Evolutionary conservation across 2,113 vertebrate species (phyloP), one percentile per base, ranked within the genome.

Genomic region (Cryptomyrus ogoouensis): DNA sequence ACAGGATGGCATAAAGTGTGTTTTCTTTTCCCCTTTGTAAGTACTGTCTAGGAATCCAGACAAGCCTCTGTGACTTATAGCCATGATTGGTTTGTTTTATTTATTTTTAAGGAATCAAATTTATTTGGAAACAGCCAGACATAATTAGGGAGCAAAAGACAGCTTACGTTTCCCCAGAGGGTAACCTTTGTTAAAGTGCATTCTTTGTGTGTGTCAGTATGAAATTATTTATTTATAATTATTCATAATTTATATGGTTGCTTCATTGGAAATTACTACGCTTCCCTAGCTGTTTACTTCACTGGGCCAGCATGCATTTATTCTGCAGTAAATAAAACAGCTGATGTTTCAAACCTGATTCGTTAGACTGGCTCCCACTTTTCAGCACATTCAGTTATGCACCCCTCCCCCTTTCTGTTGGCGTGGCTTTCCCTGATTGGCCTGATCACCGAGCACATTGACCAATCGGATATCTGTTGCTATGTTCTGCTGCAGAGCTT

Each of bases 381-480:
- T 70, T 83, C 46, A 35, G 85, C n/a, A 13, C 12, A 19, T 53
- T 27, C 49, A 53, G 12, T 31, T 39, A 9, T 21, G 47, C 74
- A 21, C 50, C 89, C 89, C 35, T 56, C 74, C 77, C 49, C 77
- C 31, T 56, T 44, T 27, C 87, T 17, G 27, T 42, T 27, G n/a
- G 5, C 2, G 42, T 21, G 24, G 50, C 39, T 21, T 19, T 49
- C 13, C 39, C 87, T 31, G 70, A 90, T 90, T 90, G 87, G 90
- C 27, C 52, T 49, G 84, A 13, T 44, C 17, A 13, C 52, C 17
- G 1, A 53, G 15, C 15, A 19, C 52, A 53, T 53, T 53, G 44
- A 19, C 90, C 90, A 90, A 90, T 90, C 66, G 19, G 19, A 15
- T 56, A 15, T 46, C 87, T 88, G 90, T 90, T 88, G 87, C 90